Evolutionary conservation across 2,113 vertebrate genomes (phyloP), one percentile per base, ranked within the genome.

Genomic region (Pontoporia blainvillei): DNA sequence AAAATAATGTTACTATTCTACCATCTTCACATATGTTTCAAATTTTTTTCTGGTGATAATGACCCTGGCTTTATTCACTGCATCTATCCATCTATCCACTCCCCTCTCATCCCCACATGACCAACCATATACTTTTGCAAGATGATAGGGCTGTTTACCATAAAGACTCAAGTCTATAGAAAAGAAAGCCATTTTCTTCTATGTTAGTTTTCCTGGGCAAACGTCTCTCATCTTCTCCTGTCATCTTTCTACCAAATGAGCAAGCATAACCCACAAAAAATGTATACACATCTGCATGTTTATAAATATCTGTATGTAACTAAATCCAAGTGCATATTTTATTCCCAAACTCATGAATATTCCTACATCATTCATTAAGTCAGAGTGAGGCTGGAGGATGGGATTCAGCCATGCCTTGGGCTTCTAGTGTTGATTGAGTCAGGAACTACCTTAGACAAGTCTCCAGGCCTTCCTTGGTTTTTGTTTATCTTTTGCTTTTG

Each of bases 231-330:
- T 6, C 34, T 29, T 3, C 34, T 27, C n/a, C 41, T 27, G 57
- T 61, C 78, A 83, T 61, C 64, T n/a, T 90, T 90, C 92, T 81
- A 82, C 6, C 46, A 85, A 36, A 13, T 81, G 25, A 59, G 66
- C 57, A 85, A 92, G n/a, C 54, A n/a, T 62, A 75, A 39, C 44
- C 79, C 81, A 94, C 75, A 96, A 81, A 92, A 20, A 46, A 90
- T 8, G 14, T 41, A 69, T 41, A 61, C 52, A 86, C 17, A 46
- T n/a, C n/a, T 66, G 72, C 20, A 71, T 31, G n/a, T 82, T 75
- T 89, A 59, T 67, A 82, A 84, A 59, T 39, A 36, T 61, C 66
- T 64, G 27, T 8, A 49, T 9, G 67, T 34, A 89, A 86, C 90
- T 57, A 57, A 82, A 57, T 41, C 39, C 76, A 78, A 78, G 6